phyloP scores from a whole-genome alignment of 2,113 vertebrate genomes.

The Manacus vitellinus region DNA sequence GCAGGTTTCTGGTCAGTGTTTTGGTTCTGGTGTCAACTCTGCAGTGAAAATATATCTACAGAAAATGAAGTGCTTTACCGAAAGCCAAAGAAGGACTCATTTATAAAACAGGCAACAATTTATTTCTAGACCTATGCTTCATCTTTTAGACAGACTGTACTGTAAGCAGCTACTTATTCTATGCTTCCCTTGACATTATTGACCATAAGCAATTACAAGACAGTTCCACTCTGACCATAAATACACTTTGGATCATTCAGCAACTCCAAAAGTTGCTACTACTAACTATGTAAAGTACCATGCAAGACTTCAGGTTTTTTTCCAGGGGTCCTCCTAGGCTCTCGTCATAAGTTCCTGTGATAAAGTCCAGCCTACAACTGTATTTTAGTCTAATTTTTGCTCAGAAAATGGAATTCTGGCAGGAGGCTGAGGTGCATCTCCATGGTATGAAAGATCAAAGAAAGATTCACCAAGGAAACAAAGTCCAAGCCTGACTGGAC shows the following conservation, averaged over 20 bases:
- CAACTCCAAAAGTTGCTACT: not conserved
- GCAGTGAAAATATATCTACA: not conserved
- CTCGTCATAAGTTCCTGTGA: not conserved
- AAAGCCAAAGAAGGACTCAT: not conserved
- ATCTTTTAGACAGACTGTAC: not conserved
- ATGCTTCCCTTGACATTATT: not conserved
- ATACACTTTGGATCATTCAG: not conserved
- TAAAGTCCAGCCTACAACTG: not conserved
- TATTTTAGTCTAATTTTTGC: not conserved
- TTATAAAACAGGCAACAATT: not conserved
- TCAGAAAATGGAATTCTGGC: not conserved
- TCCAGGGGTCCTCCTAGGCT: not conserved
- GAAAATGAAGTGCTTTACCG: not conserved
- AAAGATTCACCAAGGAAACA: not conserved
- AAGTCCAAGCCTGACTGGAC: not conserved
- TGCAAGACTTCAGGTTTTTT: not conserved
- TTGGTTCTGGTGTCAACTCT: not conserved
- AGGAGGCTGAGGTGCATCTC: not conserved
- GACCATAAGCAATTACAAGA: not conserved
- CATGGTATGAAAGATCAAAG: not conserved
- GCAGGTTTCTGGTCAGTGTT: not conserved
- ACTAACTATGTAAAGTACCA: not conserved
- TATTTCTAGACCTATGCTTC: not conserved
- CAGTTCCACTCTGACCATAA: not conserved
- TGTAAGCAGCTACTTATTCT: not conserved